phyloP scores from a whole-genome alignment of 2,888 invertebrate genomes.

The Portevinia maculata region DNA sequence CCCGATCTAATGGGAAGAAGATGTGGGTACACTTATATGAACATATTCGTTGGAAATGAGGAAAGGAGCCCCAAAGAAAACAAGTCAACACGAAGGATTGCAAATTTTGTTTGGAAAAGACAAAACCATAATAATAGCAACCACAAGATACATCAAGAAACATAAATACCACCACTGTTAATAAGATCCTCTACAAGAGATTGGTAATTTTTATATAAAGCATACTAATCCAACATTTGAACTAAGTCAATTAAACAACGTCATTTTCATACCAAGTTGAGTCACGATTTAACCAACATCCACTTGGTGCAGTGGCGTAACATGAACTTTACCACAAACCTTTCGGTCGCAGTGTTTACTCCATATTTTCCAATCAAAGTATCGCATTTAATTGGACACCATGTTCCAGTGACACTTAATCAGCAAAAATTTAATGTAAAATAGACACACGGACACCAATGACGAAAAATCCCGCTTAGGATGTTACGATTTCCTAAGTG shows the following conservation, averaged over 20 bases:
- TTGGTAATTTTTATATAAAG: slow-evolving; percentile 22
- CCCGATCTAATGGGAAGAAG: no score
- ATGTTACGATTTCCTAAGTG: slow-evolving; percentile 64
- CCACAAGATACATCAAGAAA: not conserved
- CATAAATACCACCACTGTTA: slow-evolving; percentile 13
- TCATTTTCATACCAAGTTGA: slow-evolving; percentile 35
- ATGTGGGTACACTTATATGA: no score
- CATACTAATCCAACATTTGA: slow-evolving; percentile 16
- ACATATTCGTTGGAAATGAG: no score
- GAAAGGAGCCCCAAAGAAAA: no score
- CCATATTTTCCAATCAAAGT: slow-evolving; percentile 41
- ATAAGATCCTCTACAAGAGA: not conserved
- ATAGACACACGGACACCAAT: slow-evolving; percentile 60
- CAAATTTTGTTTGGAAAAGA: no score
- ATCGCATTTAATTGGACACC: slow-evolving; percentile 71
- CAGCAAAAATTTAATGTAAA: slow-evolving; percentile 69
- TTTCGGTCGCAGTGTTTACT: slow-evolving; percentile 12
- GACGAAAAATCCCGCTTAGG: slow-evolving; percentile 50
- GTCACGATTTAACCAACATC: slow-evolving; percentile 56
- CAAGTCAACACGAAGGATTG: not conserved
- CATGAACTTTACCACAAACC: slow-evolving; percentile 67
- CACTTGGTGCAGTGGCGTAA: slow-evolving; percentile 45
- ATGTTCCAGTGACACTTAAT: slow-evolving; percentile 72
- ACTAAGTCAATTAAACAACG: slow-evolving; percentile 64
- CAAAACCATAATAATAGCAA: not conserved